These are phyloP conservation scores for Drosophila parvula DNA, from an alignment of 1,140 invertebrate genomes.

Conservation along the genomic window DNA sequence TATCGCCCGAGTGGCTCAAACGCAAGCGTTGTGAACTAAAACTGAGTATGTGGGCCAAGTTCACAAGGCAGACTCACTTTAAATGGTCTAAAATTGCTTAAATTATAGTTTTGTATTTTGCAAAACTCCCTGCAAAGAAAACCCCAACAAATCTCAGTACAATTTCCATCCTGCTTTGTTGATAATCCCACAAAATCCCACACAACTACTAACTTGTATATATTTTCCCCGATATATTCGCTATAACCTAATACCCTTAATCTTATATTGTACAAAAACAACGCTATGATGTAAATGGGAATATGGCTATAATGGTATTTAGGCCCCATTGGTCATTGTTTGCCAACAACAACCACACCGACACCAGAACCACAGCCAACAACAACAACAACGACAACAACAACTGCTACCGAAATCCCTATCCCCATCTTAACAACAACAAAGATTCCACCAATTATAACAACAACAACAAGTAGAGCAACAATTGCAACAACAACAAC, in stretches of 20 bases:
- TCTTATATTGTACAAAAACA: constrained; percentile 33
- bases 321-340: constrained; percentile 83
- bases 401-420: constrained; percentile 36
- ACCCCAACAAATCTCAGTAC: not conserved
- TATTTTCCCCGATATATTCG: constrained; percentile 1
- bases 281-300: constrained; percentile 30
- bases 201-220: constrained; percentile 24
- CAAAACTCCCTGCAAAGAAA: not conserved
- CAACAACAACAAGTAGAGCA: constrained; percentile 40
- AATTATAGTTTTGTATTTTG: not conserved
- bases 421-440: constrained; percentile 59
- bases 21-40: constrained; percentile 82
- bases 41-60: constrained; percentile 67
- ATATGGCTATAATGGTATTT: constrained; percentile 42
- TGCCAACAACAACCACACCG: constrained; percentile 75
- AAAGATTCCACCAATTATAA: constrained; percentile 58
- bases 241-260: constrained; percentile 36
- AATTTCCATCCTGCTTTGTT: constrained; percentile 8
- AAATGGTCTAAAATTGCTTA: not conserved
- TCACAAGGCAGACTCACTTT: not conserved
- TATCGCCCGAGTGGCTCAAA: constrained; percentile 81
- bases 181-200: not conserved
- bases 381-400: constrained; percentile 54
- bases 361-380: constrained; percentile 64
- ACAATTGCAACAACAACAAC: constrained; percentile 47